A percentile compares a stretch with the other conserved stretches of the same genome.
Conservation (phyloP, 2,113 vertebrate genomes). For the Hipposideros armiger region DNA sequence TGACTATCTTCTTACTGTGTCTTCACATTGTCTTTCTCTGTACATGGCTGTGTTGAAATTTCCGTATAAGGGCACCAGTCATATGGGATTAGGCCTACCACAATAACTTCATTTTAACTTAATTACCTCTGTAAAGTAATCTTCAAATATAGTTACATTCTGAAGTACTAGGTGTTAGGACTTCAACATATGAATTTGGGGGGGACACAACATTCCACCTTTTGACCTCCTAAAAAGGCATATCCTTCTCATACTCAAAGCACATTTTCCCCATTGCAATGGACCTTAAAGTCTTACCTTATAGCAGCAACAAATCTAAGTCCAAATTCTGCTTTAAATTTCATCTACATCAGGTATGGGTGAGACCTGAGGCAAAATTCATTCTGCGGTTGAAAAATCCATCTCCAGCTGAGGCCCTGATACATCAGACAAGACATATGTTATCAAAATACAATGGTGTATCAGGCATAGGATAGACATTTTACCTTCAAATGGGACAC, state of each 20-base stretch:
- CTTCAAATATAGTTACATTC: neutral
- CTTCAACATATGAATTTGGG: neutral
- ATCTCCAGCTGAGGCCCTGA: neutral
- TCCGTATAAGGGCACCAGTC: neutral
- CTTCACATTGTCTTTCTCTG: neutral
- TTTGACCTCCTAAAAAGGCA: neutral
- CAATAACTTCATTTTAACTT: neutral
- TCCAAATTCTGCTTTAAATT: neutral
- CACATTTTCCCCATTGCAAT: neutral
- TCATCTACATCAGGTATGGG: neutral
- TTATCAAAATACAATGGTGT: neutral
- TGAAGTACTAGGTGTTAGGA: neutral
- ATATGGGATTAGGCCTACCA: fast-evolving
- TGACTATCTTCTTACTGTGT: neutral
- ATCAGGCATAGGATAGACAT: neutral
- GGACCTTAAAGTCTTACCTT: neutral
- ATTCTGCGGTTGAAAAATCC: neutral
- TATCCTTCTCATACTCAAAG: neutral
- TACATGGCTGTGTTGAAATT: neutral
- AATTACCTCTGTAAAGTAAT: neutral
- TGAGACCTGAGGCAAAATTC: neutral
- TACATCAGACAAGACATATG: neutral
- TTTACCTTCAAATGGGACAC: neutral
- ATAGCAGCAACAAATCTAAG: neutral
- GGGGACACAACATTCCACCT: neutral